Evolutionary conservation across 2,113 vertebrate species (phyloP).

Genomic region (Bombycilla garrulus): DNA sequence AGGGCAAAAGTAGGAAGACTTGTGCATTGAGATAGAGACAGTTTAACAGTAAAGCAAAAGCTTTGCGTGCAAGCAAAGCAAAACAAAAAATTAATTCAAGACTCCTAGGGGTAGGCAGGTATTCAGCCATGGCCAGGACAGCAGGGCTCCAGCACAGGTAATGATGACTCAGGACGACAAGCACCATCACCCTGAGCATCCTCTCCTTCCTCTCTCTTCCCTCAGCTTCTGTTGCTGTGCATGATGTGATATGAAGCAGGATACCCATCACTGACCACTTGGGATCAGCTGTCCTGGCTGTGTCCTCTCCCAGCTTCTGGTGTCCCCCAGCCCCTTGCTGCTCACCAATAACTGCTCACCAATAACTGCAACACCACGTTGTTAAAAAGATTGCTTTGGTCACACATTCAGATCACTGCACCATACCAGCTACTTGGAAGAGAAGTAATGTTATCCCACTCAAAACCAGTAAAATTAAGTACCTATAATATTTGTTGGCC

Average conservation of each 20-base stretch:
- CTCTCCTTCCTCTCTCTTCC: not conserved
- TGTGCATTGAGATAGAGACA: not conserved
- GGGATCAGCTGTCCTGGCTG: not conserved
- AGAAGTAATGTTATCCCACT: not conserved
- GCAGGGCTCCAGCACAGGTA: not conserved
- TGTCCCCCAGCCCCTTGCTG: not conserved
- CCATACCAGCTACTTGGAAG: not conserved
- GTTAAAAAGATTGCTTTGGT: not conserved
- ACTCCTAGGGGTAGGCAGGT: rapidly evolving
- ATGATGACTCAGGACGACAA: rapidly evolving
- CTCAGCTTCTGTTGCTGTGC: not conserved
- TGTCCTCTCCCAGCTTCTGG: not conserved
- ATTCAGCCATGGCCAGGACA: not conserved
- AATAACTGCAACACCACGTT: not conserved
- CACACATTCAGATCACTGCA: not conserved
- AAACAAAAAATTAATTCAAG: not conserved
- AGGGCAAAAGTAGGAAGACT: not conserved
- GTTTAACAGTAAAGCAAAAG: not conserved
- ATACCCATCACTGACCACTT: rapidly evolving
- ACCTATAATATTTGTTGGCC: not conserved
- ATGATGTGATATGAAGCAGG: rapidly evolving
- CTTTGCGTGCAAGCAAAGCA: rapidly evolving
- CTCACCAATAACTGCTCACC: not conserved
- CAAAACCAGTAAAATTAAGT: not conserved
- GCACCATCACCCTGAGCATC: rapidly evolving